Percentiles rank a stretch among this genome's conserved stretches.
Evolutionary conservation across 2,113 vertebrate genomes (phyloP).

Genomic region (Misgurnus anguillicaudatus): DNA sequence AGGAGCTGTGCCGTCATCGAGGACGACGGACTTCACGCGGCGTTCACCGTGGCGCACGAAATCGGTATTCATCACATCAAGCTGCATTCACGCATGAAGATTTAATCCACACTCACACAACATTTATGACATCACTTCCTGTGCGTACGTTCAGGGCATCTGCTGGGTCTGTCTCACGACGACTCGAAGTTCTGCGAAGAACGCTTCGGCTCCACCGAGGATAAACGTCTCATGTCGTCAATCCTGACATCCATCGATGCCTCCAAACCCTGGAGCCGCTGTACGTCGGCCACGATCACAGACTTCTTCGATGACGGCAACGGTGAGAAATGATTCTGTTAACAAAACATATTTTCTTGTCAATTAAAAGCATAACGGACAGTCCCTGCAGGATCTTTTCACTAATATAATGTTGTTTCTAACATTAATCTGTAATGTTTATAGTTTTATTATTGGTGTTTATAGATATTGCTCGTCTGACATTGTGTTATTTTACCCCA

Average conservation of each 20-base stretch:
- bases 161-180: slow-evolving; percentile 95
- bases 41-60: slow-evolving; percentile 97
- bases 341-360: not conserved
- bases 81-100: not conserved
- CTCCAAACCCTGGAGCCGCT: slow-evolving; percentile 98
- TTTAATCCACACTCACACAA: slow-evolving; percentile 37
- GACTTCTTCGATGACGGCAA: slow-evolving; percentile 97
- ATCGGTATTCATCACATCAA: slow-evolving; percentile 78
- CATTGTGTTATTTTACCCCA: too few species aligned
- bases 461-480: too few species aligned
- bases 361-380: too few species aligned
- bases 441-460: too few species aligned
- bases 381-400: too few species aligned
- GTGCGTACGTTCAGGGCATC: slow-evolving; percentile 78
- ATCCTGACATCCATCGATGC: slow-evolving; percentile 95
- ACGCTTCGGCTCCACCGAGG: slow-evolving; percentile 89
- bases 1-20: slow-evolving; percentile 99
- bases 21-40: slow-evolving; percentile 96
- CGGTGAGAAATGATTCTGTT: slow-evolving; percentile 72
- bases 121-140: slow-evolving; percentile 2
- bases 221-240: slow-evolving; percentile 98
- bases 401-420: too few species aligned
- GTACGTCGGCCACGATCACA: slow-evolving; percentile 94
- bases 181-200: slow-evolving; percentile 99
- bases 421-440: too few species aligned